Evolutionary conservation across 1,140 invertebrate genomes (phyloP), one percentile per base, ranked within the genome.

Genomic region (Drosophila takahashii): DNA sequence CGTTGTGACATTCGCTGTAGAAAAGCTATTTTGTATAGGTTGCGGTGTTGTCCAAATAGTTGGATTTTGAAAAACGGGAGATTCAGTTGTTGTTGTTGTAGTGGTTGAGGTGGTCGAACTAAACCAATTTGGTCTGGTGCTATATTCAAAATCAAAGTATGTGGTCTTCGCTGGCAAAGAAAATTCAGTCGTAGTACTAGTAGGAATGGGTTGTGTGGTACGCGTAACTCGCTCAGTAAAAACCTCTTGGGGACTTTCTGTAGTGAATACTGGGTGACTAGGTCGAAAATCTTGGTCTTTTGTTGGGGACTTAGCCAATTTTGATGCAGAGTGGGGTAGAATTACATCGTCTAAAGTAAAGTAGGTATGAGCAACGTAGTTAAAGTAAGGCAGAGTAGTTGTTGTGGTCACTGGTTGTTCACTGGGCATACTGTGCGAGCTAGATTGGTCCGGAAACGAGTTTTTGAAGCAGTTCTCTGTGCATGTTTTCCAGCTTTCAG

Each of bases 291-390:
- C 32, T 22, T 37, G 18, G 13, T 77, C 29, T 22, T 29, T 42
- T 16, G 64, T 11, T 1, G 16, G 32, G 9, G 61, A 34, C 22
- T 76, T 51, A 9, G 9, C 15, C 0, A 51, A 51, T 22, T 52
- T 52, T 3, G 52, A 42, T 8, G 45, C 37, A 15, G 69, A 69
- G 7, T 73, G 50, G 1, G 74, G 74, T 18, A 77, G 27, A 44
- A 77, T 77, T 0, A 77, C 74, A 39, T 77, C 74, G 15, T 77
- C 74, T 0, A 77, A 26, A 0, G 74, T 77, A 15, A 77, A 77
- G 32, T 60, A 77, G 10, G 74, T 77, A n/a, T 77, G 74, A 11
- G 72, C 75, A 27, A 77, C 65, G 44, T 77, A 77, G 15, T 77
- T 76, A 26, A 51, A 39, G 18, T 56, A 77, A 0, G 74, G 73